Percentiles rank a stretch among this genome's conserved stretches.
phyloP scores from a whole-genome alignment of 1,140 invertebrate species.

The Oryctes rhinoceros region DNA sequence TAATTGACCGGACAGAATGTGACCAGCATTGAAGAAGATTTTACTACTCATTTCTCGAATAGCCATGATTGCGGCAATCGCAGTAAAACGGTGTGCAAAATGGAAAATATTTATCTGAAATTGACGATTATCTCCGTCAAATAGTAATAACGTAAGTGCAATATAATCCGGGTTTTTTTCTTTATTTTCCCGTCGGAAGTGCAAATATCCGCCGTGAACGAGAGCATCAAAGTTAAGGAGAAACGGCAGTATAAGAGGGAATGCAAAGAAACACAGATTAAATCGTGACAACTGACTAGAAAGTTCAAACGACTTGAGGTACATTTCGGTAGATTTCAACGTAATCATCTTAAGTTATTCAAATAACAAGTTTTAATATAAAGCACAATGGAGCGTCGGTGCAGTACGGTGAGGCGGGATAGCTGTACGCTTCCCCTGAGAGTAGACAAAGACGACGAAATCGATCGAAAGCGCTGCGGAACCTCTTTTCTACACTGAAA shows the following conservation, averaged over 20 bases:
- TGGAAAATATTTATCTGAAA: conserved; percentile 25
- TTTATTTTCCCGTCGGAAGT: conserved; percentile 34
- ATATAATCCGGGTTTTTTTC: conserved; percentile 36
- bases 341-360: conserved; percentile 48
- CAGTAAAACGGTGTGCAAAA: conserved; percentile 2
- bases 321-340: conserved; percentile 45
- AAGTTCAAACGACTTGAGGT: conserved; percentile 42
- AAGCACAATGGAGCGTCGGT: conserved; percentile 42
- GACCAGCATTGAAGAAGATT: not conserved
- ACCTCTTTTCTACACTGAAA: conserved; percentile 34
- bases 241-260: conserved; percentile 39
- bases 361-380: conserved; percentile 50
- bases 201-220: conserved; percentile 26
- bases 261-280: conserved; percentile 44
- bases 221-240: conserved; percentile 41
- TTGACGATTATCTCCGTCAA: not conserved
- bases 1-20: conserved; percentile 2
- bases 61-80: not conserved
- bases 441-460: not conserved
- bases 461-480: conserved; percentile 45
- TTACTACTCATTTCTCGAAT: conserved; percentile 7
- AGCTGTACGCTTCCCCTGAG: not conserved
- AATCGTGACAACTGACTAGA: conserved; percentile 41
- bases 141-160: not conserved
- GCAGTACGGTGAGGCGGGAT: not conserved